phyloP scores from a whole-genome alignment of 2,888 invertebrate species.

The Dryobotodes eremita region DNA sequence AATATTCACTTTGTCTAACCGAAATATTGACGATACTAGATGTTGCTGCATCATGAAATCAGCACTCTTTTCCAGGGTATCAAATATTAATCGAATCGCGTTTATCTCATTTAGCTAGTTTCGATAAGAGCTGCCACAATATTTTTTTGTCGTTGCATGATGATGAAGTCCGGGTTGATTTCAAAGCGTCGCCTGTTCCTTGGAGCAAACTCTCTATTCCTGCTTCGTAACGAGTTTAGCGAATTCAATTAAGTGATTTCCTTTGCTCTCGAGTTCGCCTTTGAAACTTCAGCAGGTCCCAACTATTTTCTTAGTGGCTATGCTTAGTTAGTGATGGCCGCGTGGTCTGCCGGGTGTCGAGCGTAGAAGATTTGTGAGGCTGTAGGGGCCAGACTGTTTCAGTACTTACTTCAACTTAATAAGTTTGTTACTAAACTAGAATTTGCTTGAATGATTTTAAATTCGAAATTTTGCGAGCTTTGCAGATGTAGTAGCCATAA shows the following conservation, averaged over 20 bases:
- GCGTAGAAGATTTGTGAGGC: conserved; percentile 2
- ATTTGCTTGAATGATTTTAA: conserved; percentile 33
- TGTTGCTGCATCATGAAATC: neutral
- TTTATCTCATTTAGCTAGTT: neutral
- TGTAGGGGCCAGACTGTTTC: neutral
- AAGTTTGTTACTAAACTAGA: conserved; percentile 26
- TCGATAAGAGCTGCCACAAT: neutral
- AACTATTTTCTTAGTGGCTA: conserved; percentile 46
- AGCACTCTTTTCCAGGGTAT: too few species aligned
- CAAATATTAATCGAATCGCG: neutral
- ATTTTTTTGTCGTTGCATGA: too few species aligned
- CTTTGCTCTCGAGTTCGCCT: conserved; percentile 45
- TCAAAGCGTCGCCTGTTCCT: neutral
- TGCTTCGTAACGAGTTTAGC: conserved; percentile 32
- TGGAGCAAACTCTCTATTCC: neutral
- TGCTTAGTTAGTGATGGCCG: conserved; percentile 48
- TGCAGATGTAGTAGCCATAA: conserved; percentile 6
- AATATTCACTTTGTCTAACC: neutral
- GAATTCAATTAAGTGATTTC: conserved; percentile 61
- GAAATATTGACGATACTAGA: neutral
- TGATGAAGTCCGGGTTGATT: neutral
- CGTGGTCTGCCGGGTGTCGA: conserved; percentile 25
- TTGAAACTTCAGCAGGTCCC: conserved; percentile 41
- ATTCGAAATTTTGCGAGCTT: conserved; percentile 20
- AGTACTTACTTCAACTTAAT: conserved; percentile 11